phyloP scores from a whole-genome alignment of 2,797 vertebrate species.

The Amphiprion clarkii region DNA sequence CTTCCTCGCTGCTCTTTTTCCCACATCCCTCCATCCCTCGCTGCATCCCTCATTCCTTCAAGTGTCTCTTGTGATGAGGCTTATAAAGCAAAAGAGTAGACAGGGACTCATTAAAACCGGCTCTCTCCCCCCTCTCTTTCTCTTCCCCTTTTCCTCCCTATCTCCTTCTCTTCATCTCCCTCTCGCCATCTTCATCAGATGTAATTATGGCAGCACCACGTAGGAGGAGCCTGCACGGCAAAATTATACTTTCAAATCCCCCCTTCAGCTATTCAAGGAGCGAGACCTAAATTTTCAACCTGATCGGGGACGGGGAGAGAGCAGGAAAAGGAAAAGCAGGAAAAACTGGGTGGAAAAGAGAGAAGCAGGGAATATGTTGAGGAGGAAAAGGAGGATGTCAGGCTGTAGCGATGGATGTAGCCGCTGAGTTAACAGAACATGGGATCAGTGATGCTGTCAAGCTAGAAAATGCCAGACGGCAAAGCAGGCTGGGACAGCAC shows the following conservation, averaged over 20 bases:
- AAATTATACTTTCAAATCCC: slow-evolving; percentile 76
- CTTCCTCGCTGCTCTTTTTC: slow-evolving; percentile 34
- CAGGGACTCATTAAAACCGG: slow-evolving; percentile 64
- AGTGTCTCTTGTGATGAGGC: slow-evolving; percentile 58
- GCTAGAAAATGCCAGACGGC: slow-evolving; percentile 67
- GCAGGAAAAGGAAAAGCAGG: slow-evolving; percentile 9
- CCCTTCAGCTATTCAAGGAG: slow-evolving; percentile 51
- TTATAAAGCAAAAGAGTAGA: slow-evolving; percentile 59
- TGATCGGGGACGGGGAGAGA: slow-evolving; percentile 36
- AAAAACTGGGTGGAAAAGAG: neutral
- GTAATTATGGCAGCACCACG: slow-evolving; percentile 67
- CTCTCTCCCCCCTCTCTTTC: slow-evolving; percentile 13
- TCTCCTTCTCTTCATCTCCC: slow-evolving; percentile 52
- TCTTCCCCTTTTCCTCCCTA: slow-evolving; percentile 9
- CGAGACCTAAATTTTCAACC: slow-evolving; percentile 64
- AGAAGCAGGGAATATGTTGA: slow-evolving; percentile 62
- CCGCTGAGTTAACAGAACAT: slow-evolving; percentile 74
- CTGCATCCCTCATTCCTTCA: slow-evolving; percentile 48
- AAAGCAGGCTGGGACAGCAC: slow-evolving; percentile 62
- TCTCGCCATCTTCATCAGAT: slow-evolving; percentile 65
- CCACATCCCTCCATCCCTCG: slow-evolving; percentile 24
- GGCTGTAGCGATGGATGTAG: slow-evolving; percentile 50
- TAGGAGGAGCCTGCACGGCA: slow-evolving; percentile 47
- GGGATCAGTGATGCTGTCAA: slow-evolving; percentile 75
- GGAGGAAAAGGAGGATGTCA: slow-evolving; percentile 48